Base-by-base conservation (phyloP, 2,113 vertebrate genomes). In the Jaculus jaculus region DNA sequence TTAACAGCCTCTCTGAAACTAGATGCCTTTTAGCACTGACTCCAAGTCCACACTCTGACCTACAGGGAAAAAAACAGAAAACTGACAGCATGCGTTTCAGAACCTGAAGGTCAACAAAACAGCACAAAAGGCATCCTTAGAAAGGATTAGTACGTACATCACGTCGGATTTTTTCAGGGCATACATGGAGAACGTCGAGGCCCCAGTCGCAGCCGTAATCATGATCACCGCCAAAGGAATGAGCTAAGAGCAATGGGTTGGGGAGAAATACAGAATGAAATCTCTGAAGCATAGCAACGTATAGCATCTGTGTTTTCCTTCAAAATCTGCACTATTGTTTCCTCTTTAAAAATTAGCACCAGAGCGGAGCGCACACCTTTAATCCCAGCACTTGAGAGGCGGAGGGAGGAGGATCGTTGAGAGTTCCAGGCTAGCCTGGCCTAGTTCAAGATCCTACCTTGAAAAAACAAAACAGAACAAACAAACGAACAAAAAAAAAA, bases 131-230 rank as follows among this genome's bases (percentile, higher is more conserved):
- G 18, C 9, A 2, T 28, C 54, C 66, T 21, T 39, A 32, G 32
- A 86, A 66, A 58, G 2, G 28, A 66, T 23, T n/a, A 54, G 17
- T 95, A 88, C 99, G 99, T 98, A 99, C 99, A 99, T 98, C 34
- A 99, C 98, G 73, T 99, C 99, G 0, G 97, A 12, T 97, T 99
- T 99, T 32, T 97, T 12, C 0, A 99, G 95, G 91, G 99, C 99
- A 95, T 99, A 99, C 5, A 97, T 0, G 1, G 95, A 94, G 34
- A 98, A 97, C 6, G 97, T 71, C 0, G 94, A 37, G 0, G 98
- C 98, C 87, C 98, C 98, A 0, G 24, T 0, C 0, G 96, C 98
- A 0, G 99, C 99, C 0, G 92, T 7, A 7, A 92, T 80, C 94
- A 98, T 92, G 73, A 99, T 92, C n/a, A 97, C 81, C 3, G 96